Percentiles rank a stretch among this genome's conserved stretches.
These are phyloP conservation scores for Rhabdomys dilectus DNA, from an alignment of 2,113 vertebrate genomes.

Conservation along the genomic window DNA sequence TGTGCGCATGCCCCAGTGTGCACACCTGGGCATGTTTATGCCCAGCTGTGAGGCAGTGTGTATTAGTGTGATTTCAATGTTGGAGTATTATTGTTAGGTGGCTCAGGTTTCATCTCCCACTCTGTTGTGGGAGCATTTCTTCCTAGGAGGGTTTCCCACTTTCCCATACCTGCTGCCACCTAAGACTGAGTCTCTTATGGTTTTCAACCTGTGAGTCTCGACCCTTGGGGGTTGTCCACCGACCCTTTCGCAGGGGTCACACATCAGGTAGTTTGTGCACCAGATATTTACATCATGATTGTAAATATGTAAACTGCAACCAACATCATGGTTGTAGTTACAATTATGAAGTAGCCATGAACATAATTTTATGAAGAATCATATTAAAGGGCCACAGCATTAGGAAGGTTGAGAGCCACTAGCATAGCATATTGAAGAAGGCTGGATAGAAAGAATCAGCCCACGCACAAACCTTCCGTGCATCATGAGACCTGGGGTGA, in stretches of 20 bases:
- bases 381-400: neutral
- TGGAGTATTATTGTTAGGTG: constrained; percentile 23
- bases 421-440: neutral
- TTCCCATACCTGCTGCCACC: constrained; percentile 23
- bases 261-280: neutral
- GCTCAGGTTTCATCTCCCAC: constrained; percentile 8
- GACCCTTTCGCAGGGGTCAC: neutral
- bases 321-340: neutral
- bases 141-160: neutral
- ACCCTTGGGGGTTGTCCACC: neutral
- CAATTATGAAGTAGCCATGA: neutral
- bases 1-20: neutral
- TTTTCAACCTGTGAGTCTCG: neutral
- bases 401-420: neutral
- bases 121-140: neutral
- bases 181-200: neutral
- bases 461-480: neutral
- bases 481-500: neutral
- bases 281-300: neutral
- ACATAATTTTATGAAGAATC: neutral
- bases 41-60: neutral
- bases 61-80: neutral
- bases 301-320: no score
- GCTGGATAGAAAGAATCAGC: neutral
- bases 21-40: constrained; percentile 49